phyloP scores from a whole-genome alignment of 1,140 invertebrate genomes.

The Eupeodes corollae region DNA sequence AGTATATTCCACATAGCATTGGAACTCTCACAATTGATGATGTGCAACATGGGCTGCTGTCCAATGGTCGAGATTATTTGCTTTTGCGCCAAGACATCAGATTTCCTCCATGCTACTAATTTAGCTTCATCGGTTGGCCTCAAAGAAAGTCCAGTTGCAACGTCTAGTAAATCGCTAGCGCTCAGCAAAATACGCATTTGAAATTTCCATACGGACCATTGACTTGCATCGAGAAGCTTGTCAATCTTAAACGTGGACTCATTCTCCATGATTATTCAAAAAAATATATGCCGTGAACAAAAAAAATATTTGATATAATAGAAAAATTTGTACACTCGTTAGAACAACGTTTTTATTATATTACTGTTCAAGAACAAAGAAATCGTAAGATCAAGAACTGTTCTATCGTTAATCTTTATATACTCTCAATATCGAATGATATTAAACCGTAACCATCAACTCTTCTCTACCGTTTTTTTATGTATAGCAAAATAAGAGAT shows the following conservation, averaged over 20 bases:
- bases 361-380: too few relatives aligned
- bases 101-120: conserved; percentile 6
- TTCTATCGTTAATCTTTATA: too few relatives aligned
- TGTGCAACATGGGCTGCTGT: conserved; percentile 21
- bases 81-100: conserved; percentile 15
- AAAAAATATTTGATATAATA: too few relatives aligned
- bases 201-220: conserved; percentile 18
- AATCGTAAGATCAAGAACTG: too few relatives aligned
- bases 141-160: neutral
- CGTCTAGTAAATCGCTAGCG: conserved; percentile 7
- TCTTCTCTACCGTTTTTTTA: too few relatives aligned
- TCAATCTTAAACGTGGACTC: neutral
- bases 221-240: conserved; percentile 8
- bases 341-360: too few relatives aligned
- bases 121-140: neutral
- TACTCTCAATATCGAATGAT: too few relatives aligned
- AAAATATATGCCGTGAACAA: too few relatives aligned
- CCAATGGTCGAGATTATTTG: conserved; percentile 17
- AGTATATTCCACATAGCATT: conserved; percentile 34
- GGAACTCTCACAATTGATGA: conserved; percentile 22
- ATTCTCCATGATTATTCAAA: too few relatives aligned
- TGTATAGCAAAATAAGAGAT: too few relatives aligned
- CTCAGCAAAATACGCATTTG: conserved; percentile 10
- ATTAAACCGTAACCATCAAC: too few relatives aligned
- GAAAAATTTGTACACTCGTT: too few relatives aligned